Base-by-base conservation (phyloP, 2,113 vertebrate species). In the Triplophysa tibetana region DNA sequence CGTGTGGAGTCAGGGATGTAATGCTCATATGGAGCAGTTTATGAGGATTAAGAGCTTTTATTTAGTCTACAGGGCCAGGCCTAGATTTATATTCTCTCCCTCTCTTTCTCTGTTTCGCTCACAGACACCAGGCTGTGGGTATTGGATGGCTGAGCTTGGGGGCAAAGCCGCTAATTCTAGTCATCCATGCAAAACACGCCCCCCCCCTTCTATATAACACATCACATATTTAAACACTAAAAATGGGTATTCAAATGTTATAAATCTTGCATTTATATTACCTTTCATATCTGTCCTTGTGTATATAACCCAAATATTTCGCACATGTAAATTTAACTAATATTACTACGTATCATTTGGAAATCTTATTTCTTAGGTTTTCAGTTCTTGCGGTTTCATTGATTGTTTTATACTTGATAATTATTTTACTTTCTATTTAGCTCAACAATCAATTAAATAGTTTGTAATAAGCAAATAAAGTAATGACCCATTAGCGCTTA, bases 21-120 rank as follows among this genome's bases (percentile, higher is more conserved):
- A 88, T 86, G 75, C 88, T 93, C 90, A 90, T 90, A 90, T 92
- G 91, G 91, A 90, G 86, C 77, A 86, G 88, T 91, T 93, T 91
- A 91, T 88, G 79, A 88, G 91, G 91, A 92, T 92, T 90, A 93
- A 83, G 88, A 86, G 87, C 80, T 91, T 91, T 90, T 90, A 90
- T 92, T 93, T 89, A 90, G 90, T 90, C 90, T 90, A 76, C 68
- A 76, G 82, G 70, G 58, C 81, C 78, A 68, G 86, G 83, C 85
- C 82, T 88, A 45, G 43, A 50, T 63, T 78, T 45, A 68, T 48
- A 19, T 45, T 66, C 68, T 84, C 66, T 85, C 81, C 72, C 73
- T 69, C 52, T 65, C 65, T 58, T 29, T 54, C n/a, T 67, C 48
- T 26, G 19, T 50, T 17, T 58, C 29, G 17, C 13, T 13, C 48